Conservation (phyloP, 1,140 invertebrate species). For the Saccostrea echinata region DNA sequence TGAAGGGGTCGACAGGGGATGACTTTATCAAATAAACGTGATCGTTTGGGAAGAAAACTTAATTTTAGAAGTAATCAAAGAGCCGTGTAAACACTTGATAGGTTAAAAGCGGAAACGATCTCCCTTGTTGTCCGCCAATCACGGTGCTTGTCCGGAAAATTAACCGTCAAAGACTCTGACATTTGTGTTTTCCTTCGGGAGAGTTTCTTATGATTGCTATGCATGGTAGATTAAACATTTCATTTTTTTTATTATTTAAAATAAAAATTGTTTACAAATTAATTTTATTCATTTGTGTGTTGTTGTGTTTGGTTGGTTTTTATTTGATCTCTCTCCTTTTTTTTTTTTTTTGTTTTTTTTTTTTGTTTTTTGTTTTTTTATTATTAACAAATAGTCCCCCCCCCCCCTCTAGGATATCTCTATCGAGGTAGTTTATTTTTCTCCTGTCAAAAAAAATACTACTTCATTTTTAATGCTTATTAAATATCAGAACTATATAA, state of each 20-base stretch:
- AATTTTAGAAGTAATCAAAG: constrained; percentile 38
- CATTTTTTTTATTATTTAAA: not conserved
- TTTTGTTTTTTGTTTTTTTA: no score
- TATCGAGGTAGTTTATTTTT: no score
- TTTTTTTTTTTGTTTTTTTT: no score
- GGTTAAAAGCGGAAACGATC: constrained; percentile 30
- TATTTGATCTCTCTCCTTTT: no score
- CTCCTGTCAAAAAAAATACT: no score
- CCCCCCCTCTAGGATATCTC: no score
- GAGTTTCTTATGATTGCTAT: not conserved
- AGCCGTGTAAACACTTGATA: constrained; percentile 33
- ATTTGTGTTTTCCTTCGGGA: constrained; percentile 13
- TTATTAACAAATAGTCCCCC: no score
- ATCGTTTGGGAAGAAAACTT: constrained; percentile 19
- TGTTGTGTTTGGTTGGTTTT: no score
- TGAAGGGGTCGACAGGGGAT: not conserved
- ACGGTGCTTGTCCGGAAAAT: constrained; percentile 16
- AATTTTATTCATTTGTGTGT: no score
- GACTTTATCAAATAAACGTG: constrained; percentile 35
- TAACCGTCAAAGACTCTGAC: constrained; percentile 36
- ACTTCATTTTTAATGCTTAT: no score
- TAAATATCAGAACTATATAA: no score
- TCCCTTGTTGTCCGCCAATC: constrained; percentile 19
- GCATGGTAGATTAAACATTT: not conserved
- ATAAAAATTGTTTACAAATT: no score